Base-by-base conservation (phyloP, 2,797 vertebrate genomes). In the Thunnus albacares region DNA sequence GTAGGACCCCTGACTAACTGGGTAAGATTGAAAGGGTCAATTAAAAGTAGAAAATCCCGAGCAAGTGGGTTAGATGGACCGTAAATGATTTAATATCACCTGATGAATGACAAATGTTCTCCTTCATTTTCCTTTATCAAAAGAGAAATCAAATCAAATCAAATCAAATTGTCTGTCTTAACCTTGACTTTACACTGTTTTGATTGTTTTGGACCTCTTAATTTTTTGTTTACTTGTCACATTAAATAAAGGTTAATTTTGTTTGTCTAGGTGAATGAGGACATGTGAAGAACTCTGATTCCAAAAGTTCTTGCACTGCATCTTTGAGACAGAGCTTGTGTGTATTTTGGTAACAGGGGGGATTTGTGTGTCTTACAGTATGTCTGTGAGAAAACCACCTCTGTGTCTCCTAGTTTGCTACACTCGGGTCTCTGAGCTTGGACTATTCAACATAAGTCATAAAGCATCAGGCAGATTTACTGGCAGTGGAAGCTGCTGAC, bases 401-500 rank as follows among this genome's bases (percentile, higher is more conserved):
- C 53, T n/a, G 20, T n/a, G 53, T 67, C 47, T 74, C 68, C 51
- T 80, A 55, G 22, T 59, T 55, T 41, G 28, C 59, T 38, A 26
- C 41, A 28, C 61, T 73, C 71, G 61, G 58, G 66, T 81, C 83
- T 81, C 65, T 74, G 49, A 45, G 38, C 28, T 56, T 71, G n/a
- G 55, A 63, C 60, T 26, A 33, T 17, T 63, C 24, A 76, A 24
- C 64, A 41, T 80, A 72, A 79, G 72, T 77, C 78, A 78, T 24
- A 57, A 68, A 75, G 73, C 79, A 71, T 64, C 59, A 80, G 61
- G 73, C 81, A 83, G 84, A 83, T 88, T 90, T 89, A 90, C 78
- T 67, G 86, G 77, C 85, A 70, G 58, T 78, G 76, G 83, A 90
- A 89, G 82, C 78, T 82, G 79, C 85, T 78, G 79, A 90, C 86